Percentiles rank a stretch among this genome's conserved stretches.
Evolutionary conservation across 2,113 vertebrate species (phyloP).

Genomic region (Paratilapia polleni): DNA sequence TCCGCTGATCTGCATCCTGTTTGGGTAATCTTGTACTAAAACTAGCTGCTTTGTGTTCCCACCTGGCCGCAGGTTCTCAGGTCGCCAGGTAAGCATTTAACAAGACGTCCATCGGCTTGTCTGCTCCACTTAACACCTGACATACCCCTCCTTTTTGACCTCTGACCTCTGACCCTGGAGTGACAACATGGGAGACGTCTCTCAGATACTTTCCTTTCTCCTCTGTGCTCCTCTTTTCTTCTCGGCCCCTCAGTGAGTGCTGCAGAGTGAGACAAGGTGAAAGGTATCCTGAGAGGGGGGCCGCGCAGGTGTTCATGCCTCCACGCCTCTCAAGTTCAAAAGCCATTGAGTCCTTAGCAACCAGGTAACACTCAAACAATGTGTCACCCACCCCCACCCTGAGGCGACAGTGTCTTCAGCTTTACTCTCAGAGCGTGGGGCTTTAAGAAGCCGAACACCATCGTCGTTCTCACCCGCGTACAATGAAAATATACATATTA

Average conservation of each 20-base stretch:
- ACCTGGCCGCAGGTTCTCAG: slow-evolving; percentile 79
- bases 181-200: slow-evolving; percentile 75
- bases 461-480: neutral
- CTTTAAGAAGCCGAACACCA: slow-evolving; percentile 8
- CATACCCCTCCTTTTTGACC: slow-evolving; percentile 77
- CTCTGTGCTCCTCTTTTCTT: slow-evolving; percentile 64
- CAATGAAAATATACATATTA: slow-evolving; percentile 58
- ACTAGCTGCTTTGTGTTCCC: slow-evolving; percentile 70
- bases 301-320: slow-evolving; percentile 82
- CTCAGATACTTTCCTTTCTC: slow-evolving; percentile 74
- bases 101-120: slow-evolving; percentile 69
- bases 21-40: slow-evolving; percentile 58
- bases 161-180: slow-evolving; percentile 73
- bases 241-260: slow-evolving; percentile 68
- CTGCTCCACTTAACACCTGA: slow-evolving; percentile 86
- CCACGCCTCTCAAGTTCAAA: slow-evolving; percentile 83
- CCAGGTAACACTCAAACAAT: slow-evolving; percentile 75
- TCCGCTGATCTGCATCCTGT: slow-evolving; percentile 65
- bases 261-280: slow-evolving; percentile 75
- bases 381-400: slow-evolving; percentile 58
- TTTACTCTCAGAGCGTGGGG: slow-evolving; percentile 42
- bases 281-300: slow-evolving; percentile 70
- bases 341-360: slow-evolving; percentile 76
- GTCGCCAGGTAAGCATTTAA: slow-evolving; percentile 73
- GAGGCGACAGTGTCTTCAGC: slow-evolving; percentile 50